These are phyloP conservation scores for Lophura nycthemera DNA, from an alignment of 2,113 vertebrate genomes.

Conservation along the genomic window DNA sequence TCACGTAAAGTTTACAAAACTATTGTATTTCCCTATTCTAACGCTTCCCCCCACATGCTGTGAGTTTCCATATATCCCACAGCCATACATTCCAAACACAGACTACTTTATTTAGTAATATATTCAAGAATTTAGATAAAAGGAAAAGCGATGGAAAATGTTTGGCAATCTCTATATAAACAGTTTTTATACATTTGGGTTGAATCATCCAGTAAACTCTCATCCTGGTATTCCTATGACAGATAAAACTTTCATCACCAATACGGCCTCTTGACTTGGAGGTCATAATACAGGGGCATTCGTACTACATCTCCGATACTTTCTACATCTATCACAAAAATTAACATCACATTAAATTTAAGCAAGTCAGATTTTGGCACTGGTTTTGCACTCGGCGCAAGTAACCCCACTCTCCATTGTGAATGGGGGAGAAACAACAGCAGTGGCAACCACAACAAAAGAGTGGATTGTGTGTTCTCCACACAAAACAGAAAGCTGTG, in stretches of 20 bases:
- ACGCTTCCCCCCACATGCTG: conserved; percentile 39
- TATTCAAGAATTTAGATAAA: conserved; percentile 70
- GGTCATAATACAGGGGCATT: not conserved
- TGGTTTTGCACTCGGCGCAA: conserved; percentile 43
- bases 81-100: conserved; percentile 68
- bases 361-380: conserved; percentile 40
- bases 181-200: conserved; percentile 52
- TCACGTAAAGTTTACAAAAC: conserved; percentile 55
- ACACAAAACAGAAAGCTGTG: conserved; percentile 68
- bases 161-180: conserved; percentile 63
- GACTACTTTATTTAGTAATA: conserved; percentile 63
- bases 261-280: conserved; percentile 3
- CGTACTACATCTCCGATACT: not conserved
- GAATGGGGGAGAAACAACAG: conserved; percentile 53
- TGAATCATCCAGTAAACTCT: conserved; percentile 45
- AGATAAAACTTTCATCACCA: conserved; percentile 53
- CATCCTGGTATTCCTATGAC: conserved; percentile 22
- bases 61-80: conserved; percentile 64
- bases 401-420: conserved; percentile 55
- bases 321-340: conserved; percentile 35
- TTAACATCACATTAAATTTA: conserved; percentile 35
- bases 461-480: conserved; percentile 58
- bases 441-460: conserved; percentile 67
- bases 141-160: conserved; percentile 60
- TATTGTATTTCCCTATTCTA: conserved; percentile 55